A percentile compares a stretch with the other conserved stretches of the same genome.
These are phyloP conservation scores for Tragelaphus strepsiceros DNA, from an alignment of 2,113 vertebrate genomes.

Conservation along the genomic window DNA sequence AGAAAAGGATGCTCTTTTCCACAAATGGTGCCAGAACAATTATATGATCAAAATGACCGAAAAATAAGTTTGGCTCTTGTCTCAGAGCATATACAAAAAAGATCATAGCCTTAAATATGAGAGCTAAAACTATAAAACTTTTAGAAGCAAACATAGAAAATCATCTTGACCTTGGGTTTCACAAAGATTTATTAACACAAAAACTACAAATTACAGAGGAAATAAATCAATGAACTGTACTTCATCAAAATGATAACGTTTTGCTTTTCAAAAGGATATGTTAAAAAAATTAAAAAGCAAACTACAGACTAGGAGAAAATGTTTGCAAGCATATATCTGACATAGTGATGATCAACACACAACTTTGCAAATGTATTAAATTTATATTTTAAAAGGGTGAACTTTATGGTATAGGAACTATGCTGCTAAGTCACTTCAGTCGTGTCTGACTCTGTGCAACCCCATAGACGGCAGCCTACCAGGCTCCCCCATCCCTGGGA, in stretches of 20 bases:
- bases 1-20: background rate
- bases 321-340: background rate
- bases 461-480: too few relatives aligned
- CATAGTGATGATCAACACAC: background rate
- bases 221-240: background rate
- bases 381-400: background rate
- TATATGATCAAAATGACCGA: background rate
- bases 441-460: rapidly evolving
- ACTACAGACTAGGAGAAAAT: background rate
- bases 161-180: background rate
- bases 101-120: background rate
- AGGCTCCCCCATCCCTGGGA: too few relatives aligned
- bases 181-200: background rate
- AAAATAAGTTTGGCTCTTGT: background rate
- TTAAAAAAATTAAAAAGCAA: constrained; percentile 39
- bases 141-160: background rate
- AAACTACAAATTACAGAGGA: background rate
- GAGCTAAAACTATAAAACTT: background rate
- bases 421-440: too few relatives aligned
- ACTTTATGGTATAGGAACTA: background rate
- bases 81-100: background rate
- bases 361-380: background rate
- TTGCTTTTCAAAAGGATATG: background rate
- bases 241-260: background rate
- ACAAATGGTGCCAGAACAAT: background rate